Evolutionary conservation across 2,888 invertebrate species (phyloP).

Genomic region (Alentia gelatinosa): DNA sequence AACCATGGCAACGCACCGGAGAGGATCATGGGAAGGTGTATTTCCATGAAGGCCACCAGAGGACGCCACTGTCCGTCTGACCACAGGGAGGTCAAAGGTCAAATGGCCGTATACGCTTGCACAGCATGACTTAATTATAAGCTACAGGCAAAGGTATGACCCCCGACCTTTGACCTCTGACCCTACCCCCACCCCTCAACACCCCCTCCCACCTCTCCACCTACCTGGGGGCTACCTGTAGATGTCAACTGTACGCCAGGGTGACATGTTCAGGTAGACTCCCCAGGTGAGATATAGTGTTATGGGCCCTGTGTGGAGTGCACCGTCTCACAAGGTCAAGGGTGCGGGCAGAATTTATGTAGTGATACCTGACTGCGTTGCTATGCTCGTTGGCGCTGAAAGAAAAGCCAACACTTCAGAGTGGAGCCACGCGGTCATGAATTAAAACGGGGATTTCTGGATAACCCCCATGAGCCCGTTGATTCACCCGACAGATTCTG

Average conservation of each 20-base stretch:
- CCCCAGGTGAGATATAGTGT: too few relatives aligned
- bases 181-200: too few relatives aligned
- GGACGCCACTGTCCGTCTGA: not conserved
- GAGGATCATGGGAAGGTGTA: not conserved
- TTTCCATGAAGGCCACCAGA: not conserved
- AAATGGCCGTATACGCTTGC: not conserved
- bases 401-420: not conserved
- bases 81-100: not conserved
- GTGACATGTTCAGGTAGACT: too few relatives aligned
- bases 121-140: not conserved
- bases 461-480: too few relatives aligned
- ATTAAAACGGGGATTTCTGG: not conserved
- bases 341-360: not conserved
- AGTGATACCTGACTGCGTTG: not conserved
- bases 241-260: too few relatives aligned
- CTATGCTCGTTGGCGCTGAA: not conserved
- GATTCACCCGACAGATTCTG: too few relatives aligned
- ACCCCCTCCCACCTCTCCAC: not conserved
- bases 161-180: not conserved
- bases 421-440: not conserved
- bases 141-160: not conserved
- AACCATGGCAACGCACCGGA: not conserved
- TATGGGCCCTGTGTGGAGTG: too few relatives aligned
- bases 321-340: too few relatives aligned
- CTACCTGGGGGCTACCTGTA: too few relatives aligned